Percentiles rank a stretch among this genome's conserved stretches.
Conservation (phyloP, 2,888 invertebrate species). For the Ennomos fuscantarius region DNA sequence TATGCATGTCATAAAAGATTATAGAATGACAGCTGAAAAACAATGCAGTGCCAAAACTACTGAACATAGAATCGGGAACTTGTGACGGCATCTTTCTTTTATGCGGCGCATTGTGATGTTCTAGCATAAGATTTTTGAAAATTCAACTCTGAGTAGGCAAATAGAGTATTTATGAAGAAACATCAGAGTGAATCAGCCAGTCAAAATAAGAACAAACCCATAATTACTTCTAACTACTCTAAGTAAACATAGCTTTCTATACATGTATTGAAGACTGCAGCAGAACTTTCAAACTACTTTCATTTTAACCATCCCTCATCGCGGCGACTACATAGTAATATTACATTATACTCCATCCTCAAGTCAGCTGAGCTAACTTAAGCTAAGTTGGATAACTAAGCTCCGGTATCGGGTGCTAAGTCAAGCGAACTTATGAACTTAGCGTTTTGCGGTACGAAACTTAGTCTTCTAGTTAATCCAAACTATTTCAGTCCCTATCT, state of each 20-base stretch:
- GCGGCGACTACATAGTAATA: constrained; percentile 66
- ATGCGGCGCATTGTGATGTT: too few species aligned
- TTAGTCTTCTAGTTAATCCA: constrained; percentile 56
- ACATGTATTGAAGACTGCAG: constrained; percentile 6
- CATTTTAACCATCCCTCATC: constrained; percentile 43
- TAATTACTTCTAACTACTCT: not conserved
- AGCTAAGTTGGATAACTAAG: constrained; percentile 74
- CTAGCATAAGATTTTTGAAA: too few species aligned
- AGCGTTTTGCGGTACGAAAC: constrained; percentile 68
- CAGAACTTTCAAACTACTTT: constrained; percentile 5
- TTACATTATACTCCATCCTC: constrained; percentile 69
- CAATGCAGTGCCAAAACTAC: too few species aligned
- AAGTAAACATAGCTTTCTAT: constrained; percentile 1
- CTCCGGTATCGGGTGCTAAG: constrained; percentile 75
- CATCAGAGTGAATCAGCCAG: too few species aligned
- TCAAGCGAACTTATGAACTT: constrained; percentile 70
- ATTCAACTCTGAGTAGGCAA: too few species aligned
- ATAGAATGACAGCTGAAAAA: too few species aligned
- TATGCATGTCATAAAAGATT: too few species aligned
- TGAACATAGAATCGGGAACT: too few species aligned
- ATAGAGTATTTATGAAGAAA: too few species aligned
- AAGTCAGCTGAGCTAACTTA: constrained; percentile 58
- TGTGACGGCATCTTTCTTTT: too few species aligned
- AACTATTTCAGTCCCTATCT: not conserved
- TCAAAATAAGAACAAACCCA: too few species aligned